Percentiles rank a stretch among this genome's conserved stretches.
phyloP scores from a whole-genome alignment of 2,797 vertebrate genomes.

The Pelochelys cantorii region DNA sequence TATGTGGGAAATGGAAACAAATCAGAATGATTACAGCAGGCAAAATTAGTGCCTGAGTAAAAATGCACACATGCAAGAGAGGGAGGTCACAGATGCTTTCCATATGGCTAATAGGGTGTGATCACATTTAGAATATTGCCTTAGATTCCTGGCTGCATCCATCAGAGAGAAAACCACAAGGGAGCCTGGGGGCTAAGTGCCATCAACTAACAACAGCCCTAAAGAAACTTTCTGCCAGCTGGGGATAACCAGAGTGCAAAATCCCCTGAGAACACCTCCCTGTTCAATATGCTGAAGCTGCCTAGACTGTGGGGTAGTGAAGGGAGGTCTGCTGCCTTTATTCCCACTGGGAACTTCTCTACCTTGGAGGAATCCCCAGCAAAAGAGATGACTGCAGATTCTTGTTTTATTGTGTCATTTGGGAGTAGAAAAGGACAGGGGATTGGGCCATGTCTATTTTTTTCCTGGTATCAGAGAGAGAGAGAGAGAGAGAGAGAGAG shows the following conservation, averaged over 20 bases:
- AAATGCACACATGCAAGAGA: neutral
- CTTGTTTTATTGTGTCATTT: neutral
- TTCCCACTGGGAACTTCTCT: neutral
- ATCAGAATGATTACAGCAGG: neutral
- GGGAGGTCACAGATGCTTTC: neutral
- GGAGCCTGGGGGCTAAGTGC: neutral
- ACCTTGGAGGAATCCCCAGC: neutral
- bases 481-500: too few relatives aligned
- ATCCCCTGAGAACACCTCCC: neutral
- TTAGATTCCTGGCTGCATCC: neutral
- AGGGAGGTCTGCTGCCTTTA: neutral
- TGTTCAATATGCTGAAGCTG: neutral
- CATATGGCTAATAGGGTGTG: neutral
- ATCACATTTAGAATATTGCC: neutral
- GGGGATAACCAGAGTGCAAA: neutral
- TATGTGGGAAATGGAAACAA: conserved; percentile 29
- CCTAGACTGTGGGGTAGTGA: neutral
- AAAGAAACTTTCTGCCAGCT: neutral
- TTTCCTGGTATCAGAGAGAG: neutral
- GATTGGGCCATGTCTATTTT: neutral
- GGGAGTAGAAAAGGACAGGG: neutral
- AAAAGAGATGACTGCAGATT: neutral
- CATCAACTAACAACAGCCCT: neutral
- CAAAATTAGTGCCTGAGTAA: conserved; percentile 24
- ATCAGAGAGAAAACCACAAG: neutral